Evolutionary conservation across 2,888 invertebrate species (phyloP), one percentile per base, ranked within the genome.

Genomic region (Bombyx huttoni): DNA sequence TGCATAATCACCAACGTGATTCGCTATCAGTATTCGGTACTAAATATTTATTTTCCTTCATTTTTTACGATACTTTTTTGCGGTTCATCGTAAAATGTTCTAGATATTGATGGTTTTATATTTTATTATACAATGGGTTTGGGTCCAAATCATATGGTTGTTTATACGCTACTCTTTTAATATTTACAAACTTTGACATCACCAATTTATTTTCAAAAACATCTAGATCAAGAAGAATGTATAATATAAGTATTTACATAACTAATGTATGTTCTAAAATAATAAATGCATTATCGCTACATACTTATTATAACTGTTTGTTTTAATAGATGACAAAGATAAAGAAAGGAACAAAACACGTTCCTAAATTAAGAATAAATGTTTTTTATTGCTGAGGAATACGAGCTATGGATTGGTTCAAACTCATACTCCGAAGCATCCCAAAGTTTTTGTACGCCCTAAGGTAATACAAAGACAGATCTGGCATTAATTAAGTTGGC

Each of bases 381-480:
- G 24, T 24, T 24, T 24, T 24, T 24, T 24, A 24, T 24, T 24
- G 24, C 5, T 24, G 24, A 24, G 24, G 24, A 24, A 24, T 24
- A 24, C 24, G 24, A 24, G 24, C 24, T 24, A 24, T 50, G 13
- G 48, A 51, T 50, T 62, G 56, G 57, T 57, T 60, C 51, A 54
- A 40, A 40, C 40, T 40, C 40, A 40, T 7, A 40, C 40, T 57
- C 52, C 59, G 60, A 59, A 64, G 74, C 70, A 73, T 68, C 68
- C 62, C 47, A 47, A 35, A 13, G 40, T 52, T 52, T 52, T 46
- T 50, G 46, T 46, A 13, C 47, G 34, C 40, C 50, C 73, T 79
- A 71, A 24, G 24, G 82, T 83, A 85, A 84, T 86, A 85, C 81
- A 85, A 86, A 84, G 86, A 85, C 87, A 86, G 85, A 86, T 87